Evolutionary conservation across 2,797 vertebrate species (phyloP).

Genomic region (Cichlasoma orientale): DNA sequence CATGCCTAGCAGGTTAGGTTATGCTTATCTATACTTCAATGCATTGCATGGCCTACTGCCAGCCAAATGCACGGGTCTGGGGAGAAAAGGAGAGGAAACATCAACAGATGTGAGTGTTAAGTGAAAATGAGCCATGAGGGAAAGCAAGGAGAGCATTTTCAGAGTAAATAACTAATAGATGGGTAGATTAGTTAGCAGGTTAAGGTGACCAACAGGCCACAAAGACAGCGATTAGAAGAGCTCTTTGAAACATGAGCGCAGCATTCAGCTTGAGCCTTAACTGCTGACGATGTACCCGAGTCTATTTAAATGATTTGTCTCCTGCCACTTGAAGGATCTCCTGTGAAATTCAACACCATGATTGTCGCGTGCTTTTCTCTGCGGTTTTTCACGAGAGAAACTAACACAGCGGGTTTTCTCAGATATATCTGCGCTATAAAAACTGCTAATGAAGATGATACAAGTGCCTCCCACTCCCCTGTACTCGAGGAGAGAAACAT

Average conservation of each 20-base stretch:
- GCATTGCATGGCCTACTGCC: background rate
- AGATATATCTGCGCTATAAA: background rate
- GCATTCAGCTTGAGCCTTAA: slow-evolving; percentile 48
- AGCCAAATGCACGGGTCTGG: background rate
- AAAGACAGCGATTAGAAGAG: slow-evolving; percentile 21
- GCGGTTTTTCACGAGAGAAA: slow-evolving; percentile 30
- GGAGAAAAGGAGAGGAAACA: slow-evolving; percentile 32
- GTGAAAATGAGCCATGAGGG: slow-evolving; percentile 42
- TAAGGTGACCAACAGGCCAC: slow-evolving; percentile 26
- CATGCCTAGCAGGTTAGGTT: background rate
- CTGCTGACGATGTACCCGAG: slow-evolving; percentile 12
- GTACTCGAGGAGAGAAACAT: slow-evolving; percentile 40
- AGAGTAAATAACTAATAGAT: background rate
- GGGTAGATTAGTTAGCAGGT: slow-evolving; percentile 12
- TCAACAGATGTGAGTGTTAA: slow-evolving; percentile 42
- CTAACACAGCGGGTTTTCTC: background rate
- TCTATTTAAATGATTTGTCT: slow-evolving; percentile 62
- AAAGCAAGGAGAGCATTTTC: slow-evolving; percentile 52
- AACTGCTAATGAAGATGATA: background rate
- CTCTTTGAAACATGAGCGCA: slow-evolving; percentile 58
- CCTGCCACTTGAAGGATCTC: slow-evolving; percentile 49
- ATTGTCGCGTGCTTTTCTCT: slow-evolving; percentile 48
- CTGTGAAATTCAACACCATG: slow-evolving; percentile 56
- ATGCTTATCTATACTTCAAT: slow-evolving; percentile 12
- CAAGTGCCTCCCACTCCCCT: background rate